Evolutionary conservation across 2,797 vertebrate species (phyloP).

Genomic region (Morus bassanus): DNA sequence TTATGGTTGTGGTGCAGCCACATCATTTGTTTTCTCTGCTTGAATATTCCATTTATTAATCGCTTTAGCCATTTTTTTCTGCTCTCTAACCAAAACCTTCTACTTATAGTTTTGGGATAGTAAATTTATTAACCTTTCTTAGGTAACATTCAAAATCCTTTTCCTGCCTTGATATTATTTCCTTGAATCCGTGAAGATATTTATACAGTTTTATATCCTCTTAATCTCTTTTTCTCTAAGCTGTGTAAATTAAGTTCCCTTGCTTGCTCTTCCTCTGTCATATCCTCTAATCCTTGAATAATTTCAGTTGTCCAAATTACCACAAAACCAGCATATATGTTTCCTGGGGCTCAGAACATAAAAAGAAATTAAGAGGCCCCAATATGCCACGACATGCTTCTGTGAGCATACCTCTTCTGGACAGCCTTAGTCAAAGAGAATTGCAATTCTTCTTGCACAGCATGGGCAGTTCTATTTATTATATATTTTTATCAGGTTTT

Average conservation of each 20-base stretch:
- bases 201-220: conserved; percentile 8
- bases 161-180: conserved; percentile 19
- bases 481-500: background rate
- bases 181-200: background rate
- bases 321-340: background rate
- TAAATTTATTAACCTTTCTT: background rate
- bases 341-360: background rate
- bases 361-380: background rate
- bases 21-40: background rate
- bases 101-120: background rate
- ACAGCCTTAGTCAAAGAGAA: background rate
- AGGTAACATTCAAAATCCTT: background rate
- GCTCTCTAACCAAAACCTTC: background rate
- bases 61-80: background rate
- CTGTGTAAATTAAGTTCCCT: conserved; percentile 27
- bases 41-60: background rate
- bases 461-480: background rate
- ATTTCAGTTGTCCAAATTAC: background rate
- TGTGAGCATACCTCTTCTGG: background rate
- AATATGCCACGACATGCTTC: background rate
- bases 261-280: background rate
- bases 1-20: background rate
- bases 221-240: conserved; percentile 37
- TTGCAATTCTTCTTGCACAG: background rate
- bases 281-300: conserved; percentile 12